Conservation (phyloP, 2,797 vertebrate species). For the Smutsia temminckii region DNA sequence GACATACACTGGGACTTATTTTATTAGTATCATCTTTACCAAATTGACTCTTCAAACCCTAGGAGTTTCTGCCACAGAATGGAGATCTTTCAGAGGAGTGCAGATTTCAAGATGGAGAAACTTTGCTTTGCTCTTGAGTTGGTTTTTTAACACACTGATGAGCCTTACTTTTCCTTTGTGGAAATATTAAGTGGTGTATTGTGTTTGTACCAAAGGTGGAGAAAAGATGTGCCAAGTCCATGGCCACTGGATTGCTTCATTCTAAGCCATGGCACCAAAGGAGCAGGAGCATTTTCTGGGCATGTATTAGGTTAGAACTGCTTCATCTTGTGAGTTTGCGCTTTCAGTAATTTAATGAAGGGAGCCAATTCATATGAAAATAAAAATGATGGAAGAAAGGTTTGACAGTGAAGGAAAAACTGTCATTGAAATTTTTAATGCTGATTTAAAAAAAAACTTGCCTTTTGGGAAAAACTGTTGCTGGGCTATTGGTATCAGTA, state of each 20-base stretch:
- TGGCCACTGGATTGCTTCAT: constrained; percentile 48
- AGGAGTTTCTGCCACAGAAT: constrained; percentile 63
- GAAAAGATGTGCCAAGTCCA: constrained; percentile 60
- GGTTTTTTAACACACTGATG: constrained; percentile 71
- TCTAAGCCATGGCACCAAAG: constrained; percentile 54
- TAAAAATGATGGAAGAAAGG: constrained; percentile 52
- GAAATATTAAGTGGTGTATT: constrained; percentile 71
- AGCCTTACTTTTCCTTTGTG: constrained; percentile 79
- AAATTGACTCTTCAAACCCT: constrained; percentile 63
- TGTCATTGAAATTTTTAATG: constrained; percentile 81
- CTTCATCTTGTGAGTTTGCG: constrained; percentile 54
- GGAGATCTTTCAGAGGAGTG: constrained; percentile 76
- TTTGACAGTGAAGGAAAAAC: constrained; percentile 75
- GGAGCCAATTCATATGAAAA: not conserved
- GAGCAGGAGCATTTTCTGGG: constrained; percentile 31
- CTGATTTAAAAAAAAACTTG: constrained; percentile 18
- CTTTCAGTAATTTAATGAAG: constrained; percentile 67
- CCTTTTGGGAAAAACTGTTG: constrained; percentile 65
- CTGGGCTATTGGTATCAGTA: constrained; percentile 44
- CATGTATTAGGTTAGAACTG: constrained; percentile 49
- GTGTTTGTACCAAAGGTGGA: constrained; percentile 67
- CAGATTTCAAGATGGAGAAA: constrained; percentile 67
- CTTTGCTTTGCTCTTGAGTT: constrained; percentile 76
- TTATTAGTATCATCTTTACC: constrained; percentile 65
- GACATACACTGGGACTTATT: constrained; percentile 64